Evolutionary conservation across 2,888 invertebrate species (phyloP), one percentile per base, ranked within the genome.

Genomic region (Clostera curtula): DNA sequence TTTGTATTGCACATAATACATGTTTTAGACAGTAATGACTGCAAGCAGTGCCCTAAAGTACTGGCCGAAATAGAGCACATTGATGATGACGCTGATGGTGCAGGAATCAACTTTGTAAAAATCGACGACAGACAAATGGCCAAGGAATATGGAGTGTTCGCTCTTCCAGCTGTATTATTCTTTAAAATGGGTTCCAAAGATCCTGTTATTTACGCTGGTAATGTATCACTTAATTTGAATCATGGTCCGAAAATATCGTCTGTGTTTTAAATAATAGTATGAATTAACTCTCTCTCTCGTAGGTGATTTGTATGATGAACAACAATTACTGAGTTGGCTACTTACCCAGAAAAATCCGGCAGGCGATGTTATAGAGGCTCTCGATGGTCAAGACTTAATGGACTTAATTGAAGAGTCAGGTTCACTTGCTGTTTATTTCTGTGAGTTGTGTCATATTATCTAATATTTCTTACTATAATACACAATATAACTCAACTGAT

Each of bases 41-140:
- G 96, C 85, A 96, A 95, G 76, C 96, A 96, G 74, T 96, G 96
- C 66, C 93, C 93, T 46, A 88, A 92, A 63, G 96, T 96, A 12
- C 85, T 96, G 47, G 86, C 89, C 17, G 95, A 95, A 70, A 92
- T 96, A 43, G 96, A 96, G 60, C 95, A 95, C 67, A 96, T 96
- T 48, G 96, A 96, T 56, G 96, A 96, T 58, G 96, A 96, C 46
- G 96, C 95, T 0, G 95, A 96, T 60, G 87, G 90, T 9, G 93
- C 93, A 3, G 95, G 95, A 4, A 96, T 96, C 38, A 95, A 96
- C 61, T 96, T 96, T 52, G 94, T 96, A 2, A 95, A 96, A 70
- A 92, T 96, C 48, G 94, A 96, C 49, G 95, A 96, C 57, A 90
- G 91, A 46, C 88, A 91, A 49, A 87, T 96, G 87, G 92, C 95